Evolutionary conservation across 1,140 invertebrate species (phyloP).

Genomic region (Drosophila setifemur): DNA sequence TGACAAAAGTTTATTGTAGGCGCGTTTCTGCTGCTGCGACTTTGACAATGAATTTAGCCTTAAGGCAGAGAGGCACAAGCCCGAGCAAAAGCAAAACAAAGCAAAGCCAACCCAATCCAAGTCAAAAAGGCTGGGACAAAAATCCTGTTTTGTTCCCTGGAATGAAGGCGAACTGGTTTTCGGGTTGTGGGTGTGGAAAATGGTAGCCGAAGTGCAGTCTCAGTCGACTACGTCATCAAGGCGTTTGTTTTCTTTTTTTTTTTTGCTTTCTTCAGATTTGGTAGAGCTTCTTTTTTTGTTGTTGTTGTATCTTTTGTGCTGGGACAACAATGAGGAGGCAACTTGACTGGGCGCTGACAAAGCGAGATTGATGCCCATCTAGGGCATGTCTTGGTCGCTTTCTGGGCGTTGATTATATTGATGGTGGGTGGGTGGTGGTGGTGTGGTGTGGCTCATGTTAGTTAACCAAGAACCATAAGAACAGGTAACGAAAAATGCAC

Average conservation of each 20-base stretch:
- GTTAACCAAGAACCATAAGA: too few species aligned
- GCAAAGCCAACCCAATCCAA: slow-evolving; percentile 18
- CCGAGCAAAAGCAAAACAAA: slow-evolving; percentile 35
- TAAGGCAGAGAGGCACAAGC: too few species aligned
- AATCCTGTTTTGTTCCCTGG: slow-evolving; percentile 69
- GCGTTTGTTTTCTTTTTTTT: slow-evolving; percentile 40
- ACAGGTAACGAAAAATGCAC: slow-evolving; percentile 38
- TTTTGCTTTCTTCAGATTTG: background rate
- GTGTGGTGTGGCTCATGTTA: background rate
- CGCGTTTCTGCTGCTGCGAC: slow-evolving; percentile 50
- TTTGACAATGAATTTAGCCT: slow-evolving; percentile 79
- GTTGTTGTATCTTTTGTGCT: slow-evolving; percentile 11
- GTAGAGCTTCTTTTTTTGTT: slow-evolving; percentile 22
- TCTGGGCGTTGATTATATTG: slow-evolving; percentile 51
- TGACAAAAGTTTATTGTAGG: slow-evolving; percentile 77
- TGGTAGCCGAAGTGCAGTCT: slow-evolving; percentile 29
- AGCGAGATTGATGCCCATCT: slow-evolving; percentile 68
- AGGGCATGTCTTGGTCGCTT: slow-evolving; percentile 42
- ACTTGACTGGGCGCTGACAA: slow-evolving; percentile 73
- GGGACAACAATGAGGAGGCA: slow-evolving; percentile 62
- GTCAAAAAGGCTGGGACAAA: slow-evolving; percentile 17
- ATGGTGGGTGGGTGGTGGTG: slow-evolving; percentile 28
- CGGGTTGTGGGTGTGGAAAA: slow-evolving; percentile 61
- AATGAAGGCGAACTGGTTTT: slow-evolving; percentile 68
- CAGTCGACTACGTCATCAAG: slow-evolving; percentile 63